Evolutionary conservation across 2,797 vertebrate genomes (phyloP).

Genomic region (Menidia menidia): DNA sequence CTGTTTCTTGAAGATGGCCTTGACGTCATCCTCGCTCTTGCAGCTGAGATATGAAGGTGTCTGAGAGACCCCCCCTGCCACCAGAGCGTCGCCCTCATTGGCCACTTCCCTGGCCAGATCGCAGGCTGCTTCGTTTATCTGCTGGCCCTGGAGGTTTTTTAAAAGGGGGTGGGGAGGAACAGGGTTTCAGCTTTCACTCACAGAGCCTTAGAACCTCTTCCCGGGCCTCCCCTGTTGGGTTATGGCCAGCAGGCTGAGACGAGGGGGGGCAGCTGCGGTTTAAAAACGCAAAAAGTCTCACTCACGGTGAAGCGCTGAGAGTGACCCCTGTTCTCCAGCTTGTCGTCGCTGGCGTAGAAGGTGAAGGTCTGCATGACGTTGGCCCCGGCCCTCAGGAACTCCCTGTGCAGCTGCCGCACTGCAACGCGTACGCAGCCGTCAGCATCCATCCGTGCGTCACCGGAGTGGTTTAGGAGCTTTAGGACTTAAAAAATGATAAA

Average conservation of each 20-base stretch:
- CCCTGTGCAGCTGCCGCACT: slow-evolving; percentile 97
- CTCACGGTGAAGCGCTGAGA: slow-evolving; percentile 82
- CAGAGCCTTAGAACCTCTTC: too few species aligned
- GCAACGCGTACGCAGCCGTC: slow-evolving; percentile 7
- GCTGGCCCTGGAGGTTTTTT: slow-evolving; percentile 83
- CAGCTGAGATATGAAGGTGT: slow-evolving; percentile 96
- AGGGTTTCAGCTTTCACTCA: background rate
- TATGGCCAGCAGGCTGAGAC: background rate
- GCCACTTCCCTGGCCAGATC: slow-evolving; percentile 94
- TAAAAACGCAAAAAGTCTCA: background rate
- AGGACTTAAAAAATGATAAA: too few species aligned
- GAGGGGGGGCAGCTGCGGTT: slow-evolving; percentile 26
- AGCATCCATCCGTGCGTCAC: background rate
- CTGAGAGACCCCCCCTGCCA: slow-evolving; percentile 95
- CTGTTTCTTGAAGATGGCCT: slow-evolving; percentile 90
- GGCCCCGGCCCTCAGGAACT: slow-evolving; percentile 94
- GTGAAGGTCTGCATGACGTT: slow-evolving; percentile 96
- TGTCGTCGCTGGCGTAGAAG: slow-evolving; percentile 97
- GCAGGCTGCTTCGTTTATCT: slow-evolving; percentile 95
- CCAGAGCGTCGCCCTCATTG: slow-evolving; percentile 90
- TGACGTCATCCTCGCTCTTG: slow-evolving; percentile 91
- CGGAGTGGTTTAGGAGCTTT: background rate
- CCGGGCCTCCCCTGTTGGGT: too few species aligned
- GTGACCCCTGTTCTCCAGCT: slow-evolving; percentile 94
- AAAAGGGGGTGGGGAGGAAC: background rate